Percentiles rank a stretch among this genome's conserved stretches.
phyloP scores from a whole-genome alignment of 2,797 vertebrate genomes.

The Chiloscyllium punctatum region DNA sequence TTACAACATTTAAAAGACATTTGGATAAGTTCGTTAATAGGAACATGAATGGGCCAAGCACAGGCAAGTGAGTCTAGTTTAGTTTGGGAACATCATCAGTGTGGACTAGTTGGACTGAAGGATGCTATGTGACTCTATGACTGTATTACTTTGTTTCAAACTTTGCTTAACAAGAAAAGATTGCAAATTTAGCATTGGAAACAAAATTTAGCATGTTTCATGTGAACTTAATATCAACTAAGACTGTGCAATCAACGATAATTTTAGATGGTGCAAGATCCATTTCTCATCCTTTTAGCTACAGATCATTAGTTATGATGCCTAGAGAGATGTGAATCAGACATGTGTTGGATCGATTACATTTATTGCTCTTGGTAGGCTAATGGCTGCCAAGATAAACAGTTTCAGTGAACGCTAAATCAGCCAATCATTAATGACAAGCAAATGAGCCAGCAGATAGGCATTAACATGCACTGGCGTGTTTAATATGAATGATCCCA shows the following conservation, averaged over 20 bases:
- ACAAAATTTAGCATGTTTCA: not conserved
- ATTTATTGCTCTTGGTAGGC: not conserved
- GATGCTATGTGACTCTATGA: no score
- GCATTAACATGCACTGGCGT: not conserved
- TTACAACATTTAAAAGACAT: no score
- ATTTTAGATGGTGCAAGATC: not conserved
- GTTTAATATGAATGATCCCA: not conserved
- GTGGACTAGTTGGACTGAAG: no score
- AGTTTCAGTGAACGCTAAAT: not conserved
- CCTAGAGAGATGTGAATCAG: not conserved
- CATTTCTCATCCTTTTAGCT: not conserved
- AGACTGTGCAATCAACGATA: not conserved
- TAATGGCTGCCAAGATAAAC: not conserved
- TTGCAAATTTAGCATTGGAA: not conserved
- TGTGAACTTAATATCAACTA: not conserved
- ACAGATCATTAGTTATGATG: not conserved
- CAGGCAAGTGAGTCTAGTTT: no score
- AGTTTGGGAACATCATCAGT: no score
- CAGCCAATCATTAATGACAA: not conserved
- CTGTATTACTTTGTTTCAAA: not conserved
- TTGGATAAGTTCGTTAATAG: no score
- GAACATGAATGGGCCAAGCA: no score
- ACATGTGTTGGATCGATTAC: not conserved
- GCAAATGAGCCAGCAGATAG: not conserved
- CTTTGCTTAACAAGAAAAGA: not conserved